phyloP scores from a whole-genome alignment of 2,113 vertebrate genomes.

The Merops nubicus region DNA sequence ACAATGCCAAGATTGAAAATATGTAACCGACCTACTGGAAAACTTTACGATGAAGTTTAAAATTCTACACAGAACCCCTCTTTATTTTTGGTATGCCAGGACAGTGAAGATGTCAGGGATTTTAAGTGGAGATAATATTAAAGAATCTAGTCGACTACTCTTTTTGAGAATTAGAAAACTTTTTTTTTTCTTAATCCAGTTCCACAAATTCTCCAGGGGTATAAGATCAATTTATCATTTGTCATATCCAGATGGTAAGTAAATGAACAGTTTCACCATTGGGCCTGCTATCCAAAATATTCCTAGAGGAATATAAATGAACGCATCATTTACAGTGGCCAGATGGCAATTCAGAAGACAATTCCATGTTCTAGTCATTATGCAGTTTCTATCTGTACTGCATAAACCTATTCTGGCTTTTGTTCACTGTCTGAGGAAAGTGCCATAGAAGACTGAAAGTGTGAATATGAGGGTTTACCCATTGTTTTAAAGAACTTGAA shows the following conservation, averaged over 20 bases:
- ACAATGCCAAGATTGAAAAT: background rate
- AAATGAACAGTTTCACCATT: constrained; percentile 45
- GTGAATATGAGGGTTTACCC: background rate
- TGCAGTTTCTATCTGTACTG: background rate
- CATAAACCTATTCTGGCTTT: background rate
- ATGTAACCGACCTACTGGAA: background rate
- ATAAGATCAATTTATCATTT: constrained; percentile 56
- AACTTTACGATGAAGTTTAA: background rate
- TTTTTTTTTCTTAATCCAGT: background rate
- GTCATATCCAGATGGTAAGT: constrained; percentile 54
- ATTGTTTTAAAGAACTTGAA: background rate
- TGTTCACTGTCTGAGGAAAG: background rate
- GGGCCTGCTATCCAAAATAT: constrained; percentile 26
- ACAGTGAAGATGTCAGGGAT: background rate
- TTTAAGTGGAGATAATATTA: background rate
- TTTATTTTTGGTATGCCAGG: background rate
- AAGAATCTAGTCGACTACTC: background rate
- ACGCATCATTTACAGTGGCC: constrained; percentile 41
- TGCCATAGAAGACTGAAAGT: background rate
- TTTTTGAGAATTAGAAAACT: background rate
- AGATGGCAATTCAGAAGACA: constrained; percentile 48
- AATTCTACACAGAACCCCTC: background rate
- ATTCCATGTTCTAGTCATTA: background rate
- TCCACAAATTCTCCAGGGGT: background rate
- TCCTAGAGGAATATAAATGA: constrained; percentile 50